Evolutionary conservation across 2,113 vertebrate genomes (phyloP).

Genomic region (Hippocampus mohnikei): DNA sequence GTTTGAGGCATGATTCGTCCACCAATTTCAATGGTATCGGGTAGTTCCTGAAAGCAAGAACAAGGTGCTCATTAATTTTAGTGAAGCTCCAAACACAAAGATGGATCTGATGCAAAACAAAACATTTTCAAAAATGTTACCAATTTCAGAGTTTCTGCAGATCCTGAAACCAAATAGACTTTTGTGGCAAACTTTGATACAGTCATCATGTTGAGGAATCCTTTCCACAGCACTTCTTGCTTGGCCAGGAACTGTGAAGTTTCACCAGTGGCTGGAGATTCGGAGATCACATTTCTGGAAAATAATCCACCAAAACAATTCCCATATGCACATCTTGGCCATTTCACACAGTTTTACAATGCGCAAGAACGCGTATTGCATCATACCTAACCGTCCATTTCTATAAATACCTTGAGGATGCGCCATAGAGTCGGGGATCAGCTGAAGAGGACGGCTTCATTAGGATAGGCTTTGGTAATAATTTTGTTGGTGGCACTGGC

Average conservation of each 20-base stretch:
- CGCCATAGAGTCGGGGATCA: slow-evolving; percentile 73
- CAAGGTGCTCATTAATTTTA: neutral
- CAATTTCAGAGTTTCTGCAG: slow-evolving; percentile 85
- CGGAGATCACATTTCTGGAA: slow-evolving; percentile 65
- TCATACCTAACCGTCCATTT: neutral
- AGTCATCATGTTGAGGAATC: slow-evolving; percentile 94
- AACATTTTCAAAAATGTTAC: slow-evolving; percentile 60
- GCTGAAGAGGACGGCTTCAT: slow-evolving; percentile 81
- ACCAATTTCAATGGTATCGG: slow-evolving; percentile 93
- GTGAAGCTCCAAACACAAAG: slow-evolving; percentile 1
- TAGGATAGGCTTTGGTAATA: slow-evolving; percentile 85
- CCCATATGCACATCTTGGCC: neutral
- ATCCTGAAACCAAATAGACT: slow-evolving; percentile 89
- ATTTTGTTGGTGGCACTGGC: slow-evolving; percentile 38
- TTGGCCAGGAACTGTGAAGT: slow-evolving; percentile 84
- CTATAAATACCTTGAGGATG: slow-evolving; percentile 73
- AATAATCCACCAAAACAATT: slow-evolving; percentile 42
- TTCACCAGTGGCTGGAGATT: slow-evolving; percentile 76
- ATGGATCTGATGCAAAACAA: neutral
- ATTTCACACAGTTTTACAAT: neutral
- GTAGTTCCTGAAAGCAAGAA: slow-evolving; percentile 82
- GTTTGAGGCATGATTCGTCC: slow-evolving; percentile 92
- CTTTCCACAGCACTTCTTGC: slow-evolving; percentile 89
- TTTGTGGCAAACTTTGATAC: slow-evolving; percentile 98
- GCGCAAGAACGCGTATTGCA: neutral